Percentiles rank a stretch among this genome's conserved stretches.
These are phyloP conservation scores for Phyllostomus hastatus DNA, from an alignment of 2,113 vertebrate species.

Conservation along the genomic window DNA sequence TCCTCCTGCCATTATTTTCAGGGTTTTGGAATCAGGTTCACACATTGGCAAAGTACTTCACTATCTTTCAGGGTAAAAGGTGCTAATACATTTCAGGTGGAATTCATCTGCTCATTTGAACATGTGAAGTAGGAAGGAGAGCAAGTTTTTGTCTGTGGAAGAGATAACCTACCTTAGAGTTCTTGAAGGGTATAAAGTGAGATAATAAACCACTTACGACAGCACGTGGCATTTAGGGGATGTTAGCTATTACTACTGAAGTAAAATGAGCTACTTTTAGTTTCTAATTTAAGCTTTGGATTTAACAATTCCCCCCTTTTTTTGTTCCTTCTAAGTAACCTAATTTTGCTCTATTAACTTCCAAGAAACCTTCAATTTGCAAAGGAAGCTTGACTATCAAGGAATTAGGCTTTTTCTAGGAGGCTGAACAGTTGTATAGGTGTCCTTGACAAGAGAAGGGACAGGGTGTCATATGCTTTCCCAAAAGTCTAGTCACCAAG, in stretches of 20 bases:
- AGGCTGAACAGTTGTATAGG: background rate
- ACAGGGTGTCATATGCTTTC: background rate
- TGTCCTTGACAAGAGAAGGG: background rate
- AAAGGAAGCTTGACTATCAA: conserved; percentile 6
- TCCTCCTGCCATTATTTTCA: background rate
- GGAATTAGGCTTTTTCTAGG: background rate
- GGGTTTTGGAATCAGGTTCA: background rate
- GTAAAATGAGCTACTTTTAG: conserved; percentile 23
- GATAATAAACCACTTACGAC: conserved; percentile 13
- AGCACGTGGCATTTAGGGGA: background rate
- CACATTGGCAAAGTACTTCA: background rate
- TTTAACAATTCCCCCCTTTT: background rate
- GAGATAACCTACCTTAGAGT: background rate
- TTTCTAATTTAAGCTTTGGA: conserved; percentile 42
- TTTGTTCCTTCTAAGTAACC: background rate
- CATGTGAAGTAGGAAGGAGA: background rate
- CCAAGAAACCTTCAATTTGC: conserved; percentile 33
- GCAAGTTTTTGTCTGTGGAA: background rate
- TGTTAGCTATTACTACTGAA: background rate
- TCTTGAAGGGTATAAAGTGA: conserved; percentile 21
- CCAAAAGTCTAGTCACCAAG: background rate
- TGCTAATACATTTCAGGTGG: background rate
- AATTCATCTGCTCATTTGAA: background rate
- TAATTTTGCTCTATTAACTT: conserved; percentile 30
- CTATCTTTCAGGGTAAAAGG: background rate